phyloP scores from a whole-genome alignment of 2,888 invertebrate species.

The Lordiphosa andalusiaca region DNA sequence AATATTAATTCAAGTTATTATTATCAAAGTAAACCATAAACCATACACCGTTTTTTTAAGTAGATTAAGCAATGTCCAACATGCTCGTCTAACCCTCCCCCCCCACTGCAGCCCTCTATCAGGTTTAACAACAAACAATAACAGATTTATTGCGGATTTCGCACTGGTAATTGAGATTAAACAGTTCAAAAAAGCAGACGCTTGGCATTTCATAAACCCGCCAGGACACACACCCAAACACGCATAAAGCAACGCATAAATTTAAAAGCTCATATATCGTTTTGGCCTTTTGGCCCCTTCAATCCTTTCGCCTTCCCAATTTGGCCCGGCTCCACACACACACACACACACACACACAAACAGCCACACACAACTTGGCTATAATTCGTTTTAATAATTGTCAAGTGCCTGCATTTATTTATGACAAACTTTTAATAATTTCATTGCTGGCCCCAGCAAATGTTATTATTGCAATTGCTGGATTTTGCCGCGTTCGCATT shows the following conservation, averaged over 20 bases:
- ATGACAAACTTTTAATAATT: conserved; percentile 73
- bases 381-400: conserved; percentile 73
- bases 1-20: neutral
- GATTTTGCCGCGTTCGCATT: conserved; percentile 70
- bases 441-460: conserved; percentile 53
- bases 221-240: conserved; percentile 30
- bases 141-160: conserved; percentile 75
- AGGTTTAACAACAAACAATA: conserved; percentile 59
- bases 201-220: conserved; percentile 60
- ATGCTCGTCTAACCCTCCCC: conserved; percentile 22
- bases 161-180: conserved; percentile 75
- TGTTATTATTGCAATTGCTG: conserved; percentile 50
- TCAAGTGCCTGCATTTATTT: conserved; percentile 66
- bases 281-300: conserved; percentile 26
- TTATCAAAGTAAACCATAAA: too few relatives aligned
- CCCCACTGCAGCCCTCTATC: too few relatives aligned
- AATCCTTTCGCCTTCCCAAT: conserved; percentile 3
- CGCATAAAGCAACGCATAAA: conserved; percentile 55
- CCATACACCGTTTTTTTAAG: too few relatives aligned
- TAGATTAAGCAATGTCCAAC: neutral
- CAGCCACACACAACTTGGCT: conserved; percentile 41
- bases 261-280: conserved; percentile 60
- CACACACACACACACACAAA: conserved; percentile 23
- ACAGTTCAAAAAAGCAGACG: conserved; percentile 73
- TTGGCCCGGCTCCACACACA: conserved; percentile 23